Evolutionary conservation across 2,888 invertebrate genomes (phyloP), one percentile per base, ranked within the genome.

Genomic region (Leptogaster cylindrica): DNA sequence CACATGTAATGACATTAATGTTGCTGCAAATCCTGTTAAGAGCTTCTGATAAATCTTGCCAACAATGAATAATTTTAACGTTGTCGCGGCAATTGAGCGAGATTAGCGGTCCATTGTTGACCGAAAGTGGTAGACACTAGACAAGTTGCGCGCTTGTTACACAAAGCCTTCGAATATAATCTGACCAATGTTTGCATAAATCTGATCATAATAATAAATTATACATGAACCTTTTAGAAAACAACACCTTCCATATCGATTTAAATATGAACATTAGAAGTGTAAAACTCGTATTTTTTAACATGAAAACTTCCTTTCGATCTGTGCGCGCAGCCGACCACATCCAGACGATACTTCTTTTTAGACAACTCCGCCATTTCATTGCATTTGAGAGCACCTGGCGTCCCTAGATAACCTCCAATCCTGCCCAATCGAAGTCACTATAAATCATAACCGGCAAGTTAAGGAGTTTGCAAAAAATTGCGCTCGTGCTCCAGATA

Each of bases 191-290:
- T 12, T 25, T n/a, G 20, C 16, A 44, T 44, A 1, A 46, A 23
- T 46, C 46, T 25, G 46, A 25, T 46, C 46, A 23, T 46, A 46
- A 46, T 46, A 20, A 46, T 46, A 46, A 46, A 46, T 46, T 46
- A 46, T 23, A 46, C 46, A 20, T 46, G 46, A 10, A 46, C 23
- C 23, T 25, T 6, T 12, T 16, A 23, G 46, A 46, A 23, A 46
- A 25, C 23, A 46, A 3, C 31, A 10, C 31, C 10, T 10, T 31
- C n/a, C 46, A 16, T 4, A 46, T 25, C 23, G n/a, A n/a, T n/a
- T n/a, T n/a, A n/a, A n/a, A n/a, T n/a, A n/a, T n/a, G n/a, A n/a
- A n/a, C n/a, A n/a, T n/a, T n/a, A n/a, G n/a, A n/a, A n/a, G n/a
- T n/a, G n/a, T n/a, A n/a, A n/a, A n/a, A n/a, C n/a, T n/a, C n/a